Evolutionary conservation across 2,797 vertebrate species (phyloP), one percentile per base, ranked within the genome.

Genomic region (Arctocebus calabarensis): DNA sequence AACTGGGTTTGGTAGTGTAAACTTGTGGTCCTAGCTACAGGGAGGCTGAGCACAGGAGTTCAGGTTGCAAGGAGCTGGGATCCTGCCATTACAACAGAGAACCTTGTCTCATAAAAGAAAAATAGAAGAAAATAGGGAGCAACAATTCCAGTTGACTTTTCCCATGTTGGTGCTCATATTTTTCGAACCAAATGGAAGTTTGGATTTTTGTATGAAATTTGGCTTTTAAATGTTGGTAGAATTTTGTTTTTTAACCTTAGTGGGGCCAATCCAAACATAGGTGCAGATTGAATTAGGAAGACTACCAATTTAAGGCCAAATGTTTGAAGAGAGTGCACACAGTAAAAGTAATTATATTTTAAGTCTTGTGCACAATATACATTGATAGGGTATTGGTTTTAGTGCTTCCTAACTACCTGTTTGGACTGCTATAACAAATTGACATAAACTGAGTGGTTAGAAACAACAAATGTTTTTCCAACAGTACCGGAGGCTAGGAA

Each of bases 151-250:
- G 34, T 43, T 84, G 52, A 62, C 45, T 66, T 1, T 88, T 66
- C 19, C 48, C 27, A 43, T 82, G 11, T 68, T 71, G 32, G 75
- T 86, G 81, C 66, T 29, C 22, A 14, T 82, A 79, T 23, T 88
- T 95, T 91, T 94, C 29, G 77, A 87, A 78, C 68, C 22, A 88
- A 13, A 48, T 62, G 32, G 29, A 90, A 88, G 40, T 75, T 61
- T 64, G 13, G 14, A 52, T 88, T 86, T 83, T 94, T 90, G 19
- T 62, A 55, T 93, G 40, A 66, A 88, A 62, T 88, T 19, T 32
- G 32, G 14, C 37, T 90, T 91, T 93, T 87, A 66, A 79, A 68
- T 90, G 25, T 78, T 88, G 71, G 27, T 93, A 93, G 48, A 71
- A 68, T 82, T 96, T 94, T 88, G 40, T 77, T 20, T 83, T 83